Evolutionary conservation across 2,113 vertebrate species (phyloP), one percentile per base, ranked within the genome.

Genomic region (Elaphurus davidianus): DNA sequence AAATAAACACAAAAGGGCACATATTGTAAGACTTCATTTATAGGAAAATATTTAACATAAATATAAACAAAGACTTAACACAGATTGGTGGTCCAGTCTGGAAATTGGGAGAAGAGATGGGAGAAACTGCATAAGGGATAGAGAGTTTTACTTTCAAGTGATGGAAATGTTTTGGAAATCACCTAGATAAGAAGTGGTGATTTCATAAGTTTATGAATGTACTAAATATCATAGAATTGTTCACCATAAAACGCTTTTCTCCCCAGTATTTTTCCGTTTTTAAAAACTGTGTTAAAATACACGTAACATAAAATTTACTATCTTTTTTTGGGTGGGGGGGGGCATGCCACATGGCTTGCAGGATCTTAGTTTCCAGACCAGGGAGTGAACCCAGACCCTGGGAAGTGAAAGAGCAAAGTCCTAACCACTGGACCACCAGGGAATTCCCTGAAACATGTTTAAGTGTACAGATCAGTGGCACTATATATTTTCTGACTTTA

Each of bases 271-370:
- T 64, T 87, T 64, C 59, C 7, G 0, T 67, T 88, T 67, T 27
- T n/a, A 50, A 67, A 50, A 67, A 57, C 10, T 47, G 9, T 57
- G 67, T 45, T 62, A 91, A 28, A 81, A 81, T 81, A 62, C 76
- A 91, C 0, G 1, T 59, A 67, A 67, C 15, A 62, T 52, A 91
- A 62, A 50, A 40, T 50, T 40, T 62, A 52, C 21, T 36, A 30
- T 36, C n/a, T 43, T 62, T 23, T 19, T 19, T 10, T 0, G 4
- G 19, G 9, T 1, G 40, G 3, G 21, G 19, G 7, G 33, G 19
- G n/a, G 0, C 64, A 71, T 6, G 19, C n/a, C 67, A 71, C 10
- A 36, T 1, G 0, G 67, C 19, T 71, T 23, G 36, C 4, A 71
- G 5, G n/a, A 36, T 71, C 67, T 71, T 71, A 71, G 67, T 36